Evolutionary conservation across 2,888 invertebrate species (phyloP).

Genomic region (Noctuana brunneofusca): DNA sequence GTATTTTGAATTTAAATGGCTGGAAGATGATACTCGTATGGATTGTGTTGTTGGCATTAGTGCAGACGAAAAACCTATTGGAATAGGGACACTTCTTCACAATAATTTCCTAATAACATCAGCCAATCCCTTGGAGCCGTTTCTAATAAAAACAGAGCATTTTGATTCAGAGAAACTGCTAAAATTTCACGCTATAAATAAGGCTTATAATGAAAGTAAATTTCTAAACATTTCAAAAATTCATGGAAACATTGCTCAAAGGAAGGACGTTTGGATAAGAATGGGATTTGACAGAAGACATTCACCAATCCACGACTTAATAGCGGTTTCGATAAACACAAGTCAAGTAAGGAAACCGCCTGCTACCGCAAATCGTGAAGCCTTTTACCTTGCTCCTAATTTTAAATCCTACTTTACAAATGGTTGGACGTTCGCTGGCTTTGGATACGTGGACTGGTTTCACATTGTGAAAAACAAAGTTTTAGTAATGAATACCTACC

Average conservation of each 20-base stretch:
- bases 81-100: constrained; percentile 32
- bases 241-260: constrained; percentile 23
- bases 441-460: constrained; percentile 34
- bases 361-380: background rate
- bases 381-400: background rate
- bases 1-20: constrained; percentile 14
- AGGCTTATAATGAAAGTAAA: constrained; percentile 10
- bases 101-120: constrained; percentile 32
- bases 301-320: constrained; percentile 35
- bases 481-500: constrained; percentile 26
- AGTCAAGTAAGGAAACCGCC: background rate
- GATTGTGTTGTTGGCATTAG: constrained; percentile 36
- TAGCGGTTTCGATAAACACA: constrained; percentile 24
- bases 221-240: constrained; percentile 11
- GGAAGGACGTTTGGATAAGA: constrained; percentile 33
- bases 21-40: constrained; percentile 21
- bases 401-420: background rate
- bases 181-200: constrained; percentile 23
- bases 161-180: constrained; percentile 6
- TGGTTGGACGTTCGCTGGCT: constrained; percentile 37
- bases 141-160: constrained; percentile 14
- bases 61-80: constrained; percentile 17
- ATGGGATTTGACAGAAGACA: constrained; percentile 34
- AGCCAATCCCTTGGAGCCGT: constrained; percentile 35
- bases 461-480: constrained; percentile 31